phyloP scores from a whole-genome alignment of 2,888 invertebrate genomes.

The Meteorus cinctellus region DNA sequence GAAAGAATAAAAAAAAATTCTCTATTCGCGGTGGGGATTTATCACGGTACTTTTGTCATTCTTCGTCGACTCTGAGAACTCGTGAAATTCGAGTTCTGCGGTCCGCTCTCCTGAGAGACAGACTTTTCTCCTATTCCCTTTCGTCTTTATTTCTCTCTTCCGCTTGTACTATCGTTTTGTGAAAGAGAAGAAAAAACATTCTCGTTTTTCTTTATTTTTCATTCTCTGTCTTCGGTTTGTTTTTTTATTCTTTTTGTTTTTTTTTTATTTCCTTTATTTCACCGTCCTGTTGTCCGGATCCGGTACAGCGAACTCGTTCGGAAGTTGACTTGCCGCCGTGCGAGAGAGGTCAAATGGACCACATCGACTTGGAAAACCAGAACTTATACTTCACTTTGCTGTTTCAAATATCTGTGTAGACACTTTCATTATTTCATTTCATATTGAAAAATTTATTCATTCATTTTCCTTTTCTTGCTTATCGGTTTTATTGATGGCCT shows the following conservation, averaged over 20 bases:
- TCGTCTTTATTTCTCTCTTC: not conserved
- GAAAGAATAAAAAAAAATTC: constrained; percentile 21
- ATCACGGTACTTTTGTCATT: constrained; percentile 39
- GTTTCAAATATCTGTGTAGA: constrained; percentile 15
- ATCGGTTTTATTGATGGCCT: not conserved
- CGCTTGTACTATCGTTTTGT: constrained; percentile 13
- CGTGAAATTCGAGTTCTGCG: constrained; percentile 40
- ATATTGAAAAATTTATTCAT: not conserved
- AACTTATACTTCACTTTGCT: constrained; percentile 5
- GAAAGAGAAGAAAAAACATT: not conserved
- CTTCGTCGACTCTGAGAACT: constrained; percentile 38
- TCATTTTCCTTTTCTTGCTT: not conserved
- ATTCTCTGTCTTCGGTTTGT: not conserved
- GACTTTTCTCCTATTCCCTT: constrained; percentile 24
- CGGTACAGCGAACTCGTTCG: constrained; percentile 32
- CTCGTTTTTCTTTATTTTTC: not conserved
- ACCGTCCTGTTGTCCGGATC: constrained; percentile 34
- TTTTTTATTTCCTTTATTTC: constrained; percentile 17
- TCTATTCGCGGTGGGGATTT: constrained; percentile 22
- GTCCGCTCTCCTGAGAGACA: constrained; percentile 30
- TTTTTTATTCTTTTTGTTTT: not conserved
- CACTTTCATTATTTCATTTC: constrained; percentile 15
- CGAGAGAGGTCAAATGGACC: constrained; percentile 33
- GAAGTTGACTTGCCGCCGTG: constrained; percentile 28
- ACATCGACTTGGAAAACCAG: constrained; percentile 14